Base-by-base conservation (phyloP, 2,888 invertebrate genomes). In the Orchesellides sinensis region DNA sequence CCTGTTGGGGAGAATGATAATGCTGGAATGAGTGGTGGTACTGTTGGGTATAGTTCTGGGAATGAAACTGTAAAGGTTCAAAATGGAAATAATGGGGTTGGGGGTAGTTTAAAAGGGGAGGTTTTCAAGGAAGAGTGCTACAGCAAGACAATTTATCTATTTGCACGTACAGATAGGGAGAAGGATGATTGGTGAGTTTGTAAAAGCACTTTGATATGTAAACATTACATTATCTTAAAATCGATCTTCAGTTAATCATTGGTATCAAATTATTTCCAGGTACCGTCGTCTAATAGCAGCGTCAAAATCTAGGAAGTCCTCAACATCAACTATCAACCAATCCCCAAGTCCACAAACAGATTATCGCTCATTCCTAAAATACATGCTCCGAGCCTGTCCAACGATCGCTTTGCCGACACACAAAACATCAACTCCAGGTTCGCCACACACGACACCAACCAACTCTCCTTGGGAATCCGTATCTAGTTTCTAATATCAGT, bases 101-200 rank as follows among this genome's bases (percentile, higher is more conserved):
- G n/a, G n/a, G n/a, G n/a, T n/a, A n/a, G n/a, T n/a, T n/a, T n/a
- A n/a, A 72, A 77, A n/a, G 79, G 75, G 29, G 75, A 78, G 10
- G 69, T 85, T n/a, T 59, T 40, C n/a, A 23, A 17, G 3, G 65
- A 83, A 25, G 84, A 84, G 66, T 83, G 81, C 40, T 52, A 73
- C 3, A 73, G 35, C 10, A 82, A 79, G 68, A 56, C 69, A 25
- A 23, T 88, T 0, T 86, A 85, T 66, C 72, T 88, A 19, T 88
- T 88, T 54, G 74, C 86, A 8, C 78, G 87, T 82, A 95, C 96
- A n/a, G 95, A 95, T 87, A 91, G 96, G 69, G 96, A 97, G 89
- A 98, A 98, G 90, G 96, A 96, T 90, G 95, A 96, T 89, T 97
- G 97, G 97, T 83, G 45, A 70, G 47, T 27, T 12, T 21, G 14